Evolutionary conservation across 2,113 vertebrate genomes (phyloP).

Genomic region (Phoxinus phoxinus): DNA sequence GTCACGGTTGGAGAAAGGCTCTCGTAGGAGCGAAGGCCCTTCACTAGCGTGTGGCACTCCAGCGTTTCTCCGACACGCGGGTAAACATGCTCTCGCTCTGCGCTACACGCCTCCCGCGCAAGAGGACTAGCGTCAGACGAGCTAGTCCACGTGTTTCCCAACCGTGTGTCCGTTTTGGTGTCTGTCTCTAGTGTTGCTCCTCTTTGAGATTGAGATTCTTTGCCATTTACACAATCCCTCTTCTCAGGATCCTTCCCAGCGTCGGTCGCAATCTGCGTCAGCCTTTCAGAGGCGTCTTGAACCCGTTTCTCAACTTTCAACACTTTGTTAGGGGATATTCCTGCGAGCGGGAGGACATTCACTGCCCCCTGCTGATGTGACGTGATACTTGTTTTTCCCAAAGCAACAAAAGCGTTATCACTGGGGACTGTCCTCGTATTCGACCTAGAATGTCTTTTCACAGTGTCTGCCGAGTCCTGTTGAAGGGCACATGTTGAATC

Average conservation of each 20-base stretch:
- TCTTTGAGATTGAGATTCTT: constrained; percentile 41
- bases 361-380: not conserved
- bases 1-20: constrained; percentile 66
- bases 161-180: constrained; percentile 45
- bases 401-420: constrained; percentile 11
- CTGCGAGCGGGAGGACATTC: constrained; percentile 22
- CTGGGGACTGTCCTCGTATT: constrained; percentile 5
- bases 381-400: constrained; percentile 7
- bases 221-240: not conserved
- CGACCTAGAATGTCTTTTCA: not conserved
- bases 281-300: constrained; percentile 40
- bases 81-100: constrained; percentile 62
- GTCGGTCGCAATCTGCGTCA: constrained; percentile 10
- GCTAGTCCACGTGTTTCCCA: constrained; percentile 58
- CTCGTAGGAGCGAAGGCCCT: constrained; percentile 76
- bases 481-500: constrained; percentile 3
- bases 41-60: constrained; percentile 80
- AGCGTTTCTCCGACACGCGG: constrained; percentile 71
- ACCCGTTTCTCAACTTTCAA: constrained; percentile 43
- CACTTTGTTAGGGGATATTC: constrained; percentile 40
- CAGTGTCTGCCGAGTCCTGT: not conserved
- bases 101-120: constrained; percentile 59
- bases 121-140: constrained; percentile 61
- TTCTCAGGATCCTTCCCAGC: constrained; percentile 22
- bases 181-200: constrained; percentile 53